Evolutionary conservation across 2,797 vertebrate species (phyloP).

Genomic region (Microcaecilia unicolor): DNA sequence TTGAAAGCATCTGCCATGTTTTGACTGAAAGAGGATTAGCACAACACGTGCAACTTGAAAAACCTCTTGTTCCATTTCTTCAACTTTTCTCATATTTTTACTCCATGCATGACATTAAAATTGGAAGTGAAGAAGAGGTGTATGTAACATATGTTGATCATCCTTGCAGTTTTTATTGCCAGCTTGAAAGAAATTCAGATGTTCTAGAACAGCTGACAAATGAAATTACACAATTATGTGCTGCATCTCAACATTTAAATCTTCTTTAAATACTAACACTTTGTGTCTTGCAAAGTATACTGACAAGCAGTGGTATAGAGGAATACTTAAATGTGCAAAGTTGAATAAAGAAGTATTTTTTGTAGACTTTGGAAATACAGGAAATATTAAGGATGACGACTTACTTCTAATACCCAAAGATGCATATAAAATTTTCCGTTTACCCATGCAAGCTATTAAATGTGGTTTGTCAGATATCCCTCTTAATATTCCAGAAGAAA

Average conservation of each 20-base stretch:
- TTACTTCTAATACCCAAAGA: conserved; percentile 71
- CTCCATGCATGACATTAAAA: conserved; percentile 76
- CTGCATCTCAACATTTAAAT: conserved; percentile 33
- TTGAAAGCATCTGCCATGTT: conserved; percentile 69
- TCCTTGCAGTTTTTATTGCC: conserved; percentile 76
- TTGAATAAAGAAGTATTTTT: conserved; percentile 65
- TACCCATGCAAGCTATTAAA: conserved; percentile 81
- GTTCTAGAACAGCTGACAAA: conserved; percentile 54
- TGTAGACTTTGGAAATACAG: conserved; percentile 87
- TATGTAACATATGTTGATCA: conserved; percentile 65
- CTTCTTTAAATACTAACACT: conserved; percentile 40
- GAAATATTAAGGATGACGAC: conserved; percentile 52
- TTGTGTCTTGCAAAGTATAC: conserved; percentile 82
- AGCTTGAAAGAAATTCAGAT: conserved; percentile 62
- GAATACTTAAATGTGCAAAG: conserved; percentile 51
- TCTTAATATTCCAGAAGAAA: conserved; percentile 45
- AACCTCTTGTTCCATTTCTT: conserved; percentile 43
- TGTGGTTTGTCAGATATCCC: conserved; percentile 75
- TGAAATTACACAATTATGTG: conserved; percentile 50
- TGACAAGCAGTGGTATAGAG: conserved; percentile 84
- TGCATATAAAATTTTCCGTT: conserved; percentile 67
- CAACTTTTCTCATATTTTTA: conserved; percentile 77
- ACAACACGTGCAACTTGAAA: conserved; percentile 42
- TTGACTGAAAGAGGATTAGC: conserved; percentile 57
- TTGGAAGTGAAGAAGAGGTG: conserved; percentile 73